Conservation (phyloP, 2,888 invertebrate species). For the Dyspetes luteomarginatus region DNA sequence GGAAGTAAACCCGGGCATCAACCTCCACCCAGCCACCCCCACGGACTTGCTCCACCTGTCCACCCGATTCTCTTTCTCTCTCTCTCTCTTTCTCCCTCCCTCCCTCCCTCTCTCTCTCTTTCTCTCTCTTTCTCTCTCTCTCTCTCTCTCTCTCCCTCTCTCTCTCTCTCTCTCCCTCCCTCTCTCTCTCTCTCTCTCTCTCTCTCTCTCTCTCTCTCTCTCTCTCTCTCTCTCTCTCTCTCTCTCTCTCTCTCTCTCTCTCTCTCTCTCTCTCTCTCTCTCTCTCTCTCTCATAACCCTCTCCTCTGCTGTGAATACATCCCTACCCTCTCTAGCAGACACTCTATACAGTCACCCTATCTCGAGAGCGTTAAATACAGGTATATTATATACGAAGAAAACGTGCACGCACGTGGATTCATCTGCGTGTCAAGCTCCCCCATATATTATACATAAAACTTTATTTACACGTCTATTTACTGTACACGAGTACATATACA, state of each 20-base stretch:
- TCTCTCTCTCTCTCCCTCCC: constrained; percentile 59
- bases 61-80: constrained; percentile 63
- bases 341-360: constrained; percentile 30
- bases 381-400: background rate
- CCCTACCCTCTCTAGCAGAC: constrained; percentile 25
- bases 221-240: constrained; percentile 70
- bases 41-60: constrained; percentile 70
- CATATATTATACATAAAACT: background rate
- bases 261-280: constrained; percentile 22
- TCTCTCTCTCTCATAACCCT: constrained; percentile 67
- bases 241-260: constrained; percentile 62
- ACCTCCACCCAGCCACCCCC: constrained; percentile 77
- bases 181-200: constrained; percentile 70
- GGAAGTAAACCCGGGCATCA: constrained; percentile 82
- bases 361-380: constrained; percentile 36
- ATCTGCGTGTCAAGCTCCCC: constrained; percentile 33
- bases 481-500: background rate
- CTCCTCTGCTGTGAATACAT: constrained; percentile 23
- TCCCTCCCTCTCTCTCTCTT: constrained; percentile 67
- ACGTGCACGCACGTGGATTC: constrained; percentile 33
- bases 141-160: constrained; percentile 63
- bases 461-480: no score
- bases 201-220: constrained; percentile 60
- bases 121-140: constrained; percentile 67
- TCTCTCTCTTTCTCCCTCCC: constrained; percentile 21